Evolutionary conservation across 2,888 invertebrate species (phyloP).

Genomic region (Tipula helvola): DNA sequence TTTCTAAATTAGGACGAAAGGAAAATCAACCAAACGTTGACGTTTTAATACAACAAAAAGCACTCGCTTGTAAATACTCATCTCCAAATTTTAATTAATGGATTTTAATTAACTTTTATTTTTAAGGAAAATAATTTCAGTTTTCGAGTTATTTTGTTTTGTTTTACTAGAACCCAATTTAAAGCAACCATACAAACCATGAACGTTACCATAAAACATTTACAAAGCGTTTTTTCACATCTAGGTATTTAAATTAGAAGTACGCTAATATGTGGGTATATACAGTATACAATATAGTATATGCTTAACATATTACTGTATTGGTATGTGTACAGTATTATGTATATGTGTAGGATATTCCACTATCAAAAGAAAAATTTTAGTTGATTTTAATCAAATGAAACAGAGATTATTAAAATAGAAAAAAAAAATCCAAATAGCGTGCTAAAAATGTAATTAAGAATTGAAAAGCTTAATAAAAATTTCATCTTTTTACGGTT

Average conservation of each 20-base stretch:
- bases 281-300: no score
- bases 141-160: neutral
- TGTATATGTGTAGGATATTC: neutral
- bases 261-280: no score
- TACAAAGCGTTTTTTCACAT: no score
- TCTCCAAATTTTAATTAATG: neutral
- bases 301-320: no score
- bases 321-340: no score
- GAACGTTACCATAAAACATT: no score
- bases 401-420: neutral
- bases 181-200: neutral
- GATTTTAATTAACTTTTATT: neutral
- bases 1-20: neutral
- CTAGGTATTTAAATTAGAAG: no score
- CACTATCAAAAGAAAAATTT: neutral
- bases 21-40: neutral
- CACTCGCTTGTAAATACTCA: neutral
- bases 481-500: neutral
- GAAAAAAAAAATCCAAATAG: neutral
- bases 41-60: neutral
- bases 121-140: neutral
- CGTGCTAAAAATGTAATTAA: neutral
- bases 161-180: neutral
- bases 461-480: neutral
- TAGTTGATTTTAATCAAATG: neutral